Base-by-base conservation (phyloP, 2,888 invertebrate genomes). In the Rhingia campestris region DNA sequence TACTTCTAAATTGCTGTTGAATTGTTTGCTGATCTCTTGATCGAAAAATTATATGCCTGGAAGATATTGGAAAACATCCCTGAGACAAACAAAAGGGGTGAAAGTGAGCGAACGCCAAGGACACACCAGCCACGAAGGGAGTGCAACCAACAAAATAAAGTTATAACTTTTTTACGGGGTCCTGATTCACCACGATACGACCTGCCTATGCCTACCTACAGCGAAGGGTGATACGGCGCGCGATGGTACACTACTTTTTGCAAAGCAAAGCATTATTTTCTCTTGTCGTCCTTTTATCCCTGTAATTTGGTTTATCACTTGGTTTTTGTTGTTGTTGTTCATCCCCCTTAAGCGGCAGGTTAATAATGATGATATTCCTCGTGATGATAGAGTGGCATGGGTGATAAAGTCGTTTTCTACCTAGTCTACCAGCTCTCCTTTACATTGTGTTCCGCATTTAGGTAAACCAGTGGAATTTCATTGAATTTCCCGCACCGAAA, bases 21-120 rank as follows among this genome's bases (percentile, higher is more conserved):
- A 87, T 87, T 89, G 88, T 89, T 89, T 89, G 88, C 87, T 88
- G 88, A 89, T 88, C 88, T 88, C 88, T 89, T 88, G 88, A 89
- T 89, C 88, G 88, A 88, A 88, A 88, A 88, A 88, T 88, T 88
- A 87, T 88, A 88, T 88, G 87, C 88, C 88, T 86, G 84, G 86
- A 86, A 87, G 88, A 88, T 89, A 88, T 88, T 88, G 86, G 82
- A 86, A 86, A 86, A 85, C 81, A 86, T 85, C 86, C 80, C 75
- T 41, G 69, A 74, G 75, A 80, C 75, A 75, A 81, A 85, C 80
- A 80, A 76, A 69, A 86, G 72, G 84, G 84, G 84, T 84, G 84
- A 84, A 81, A 70, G 81, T 59, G 64, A 69, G 51, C 59, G 59
- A 49, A 45, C 45, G 53, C 63, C 39, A 39, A 10, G 73, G 41